Conservation (phyloP, 2,113 vertebrate genomes). For the Caracal caracal region DNA sequence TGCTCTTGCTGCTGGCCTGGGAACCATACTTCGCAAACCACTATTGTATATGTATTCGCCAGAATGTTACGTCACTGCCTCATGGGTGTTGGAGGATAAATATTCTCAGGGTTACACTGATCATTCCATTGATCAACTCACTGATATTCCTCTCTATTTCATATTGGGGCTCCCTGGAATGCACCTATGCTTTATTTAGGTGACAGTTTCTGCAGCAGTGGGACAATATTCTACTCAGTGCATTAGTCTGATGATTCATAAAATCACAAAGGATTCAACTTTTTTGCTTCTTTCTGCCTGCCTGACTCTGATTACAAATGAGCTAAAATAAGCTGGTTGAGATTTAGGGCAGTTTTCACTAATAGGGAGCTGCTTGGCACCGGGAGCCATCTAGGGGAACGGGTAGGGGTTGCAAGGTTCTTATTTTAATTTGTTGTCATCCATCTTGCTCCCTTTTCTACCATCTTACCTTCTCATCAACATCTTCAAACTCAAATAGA, state of each 20-base stretch:
- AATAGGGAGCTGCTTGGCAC: not conserved
- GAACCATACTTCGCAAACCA: not conserved
- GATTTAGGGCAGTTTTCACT: slow-evolving; percentile 3
- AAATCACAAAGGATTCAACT: slow-evolving; percentile 2
- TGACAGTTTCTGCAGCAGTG: not conserved
- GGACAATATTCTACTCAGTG: not conserved
- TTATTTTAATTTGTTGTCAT: not conserved
- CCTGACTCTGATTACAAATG: slow-evolving; percentile 38
- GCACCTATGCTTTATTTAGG: not conserved
- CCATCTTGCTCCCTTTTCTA: not conserved
- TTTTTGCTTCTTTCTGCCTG: slow-evolving; percentile 19
- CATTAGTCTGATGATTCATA: slow-evolving; percentile 53
- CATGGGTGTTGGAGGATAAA: not conserved
- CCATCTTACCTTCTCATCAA: not conserved
- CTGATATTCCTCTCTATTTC: not conserved
- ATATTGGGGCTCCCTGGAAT: not conserved
- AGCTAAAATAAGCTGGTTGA: slow-evolving; percentile 7
- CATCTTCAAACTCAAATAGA: not conserved
- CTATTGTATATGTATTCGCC: not conserved
- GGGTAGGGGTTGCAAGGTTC: not conserved
- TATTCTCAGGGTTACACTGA: not conserved
- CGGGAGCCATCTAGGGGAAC: slow-evolving; percentile 41
- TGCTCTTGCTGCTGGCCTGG: not conserved
- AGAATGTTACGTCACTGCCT: not conserved
- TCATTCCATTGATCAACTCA: not conserved